These are phyloP conservation scores for Glyptemys insculpta DNA, from an alignment of 2,797 vertebrate genomes.

Conservation along the genomic window DNA sequence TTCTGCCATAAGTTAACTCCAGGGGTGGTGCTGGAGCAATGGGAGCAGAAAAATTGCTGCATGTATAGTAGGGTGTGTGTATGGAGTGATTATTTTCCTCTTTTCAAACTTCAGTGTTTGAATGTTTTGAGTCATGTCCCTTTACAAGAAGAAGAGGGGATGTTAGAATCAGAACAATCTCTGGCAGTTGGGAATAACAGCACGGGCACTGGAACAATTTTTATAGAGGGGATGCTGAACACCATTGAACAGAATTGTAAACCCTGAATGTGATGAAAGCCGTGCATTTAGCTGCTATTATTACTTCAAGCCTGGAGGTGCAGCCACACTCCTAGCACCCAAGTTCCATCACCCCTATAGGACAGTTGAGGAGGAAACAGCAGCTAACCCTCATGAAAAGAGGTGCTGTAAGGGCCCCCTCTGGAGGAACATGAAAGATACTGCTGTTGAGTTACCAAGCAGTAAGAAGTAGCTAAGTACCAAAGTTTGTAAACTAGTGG, in stretches of 20 bases:
- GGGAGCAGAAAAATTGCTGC: background rate
- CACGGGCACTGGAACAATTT: background rate
- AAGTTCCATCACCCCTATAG: background rate
- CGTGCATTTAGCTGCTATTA: background rate
- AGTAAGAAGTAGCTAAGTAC: background rate
- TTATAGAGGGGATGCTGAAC: background rate
- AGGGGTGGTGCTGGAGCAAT: background rate
- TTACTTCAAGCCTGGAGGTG: background rate
- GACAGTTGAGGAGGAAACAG: background rate
- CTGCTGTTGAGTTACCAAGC: background rate
- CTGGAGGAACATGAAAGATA: background rate
- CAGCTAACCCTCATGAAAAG: background rate
- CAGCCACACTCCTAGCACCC: background rate
- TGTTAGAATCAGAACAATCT: background rate
- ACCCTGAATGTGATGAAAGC: background rate
- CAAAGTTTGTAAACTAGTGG: background rate
- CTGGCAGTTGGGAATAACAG: too few relatives aligned
- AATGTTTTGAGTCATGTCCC: background rate
- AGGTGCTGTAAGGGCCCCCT: slow-evolving; percentile 36
- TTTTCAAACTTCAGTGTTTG: background rate
- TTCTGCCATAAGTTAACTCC: background rate
- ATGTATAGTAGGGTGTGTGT: background rate
- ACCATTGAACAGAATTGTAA: background rate
- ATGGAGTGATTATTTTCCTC: background rate
- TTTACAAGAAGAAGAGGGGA: background rate